These are phyloP conservation scores for Telmatherina bonti DNA, from an alignment of 2,797 vertebrate genomes.

Conservation along the genomic window DNA sequence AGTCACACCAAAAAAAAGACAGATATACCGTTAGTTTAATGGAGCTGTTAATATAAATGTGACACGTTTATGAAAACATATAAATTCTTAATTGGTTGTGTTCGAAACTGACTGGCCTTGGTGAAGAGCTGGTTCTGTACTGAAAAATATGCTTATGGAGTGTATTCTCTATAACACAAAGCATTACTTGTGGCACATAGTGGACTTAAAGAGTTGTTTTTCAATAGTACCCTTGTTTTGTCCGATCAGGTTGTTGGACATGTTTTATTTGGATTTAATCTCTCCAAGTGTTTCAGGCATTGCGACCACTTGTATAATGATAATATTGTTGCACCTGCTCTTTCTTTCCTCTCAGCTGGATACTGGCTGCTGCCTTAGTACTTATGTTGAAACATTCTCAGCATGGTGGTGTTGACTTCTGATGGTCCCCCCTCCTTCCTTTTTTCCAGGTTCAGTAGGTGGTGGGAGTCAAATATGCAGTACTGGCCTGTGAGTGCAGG, in stretches of 20 bases:
- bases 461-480: neutral
- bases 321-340: constrained; percentile 1
- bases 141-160: too few relatives aligned
- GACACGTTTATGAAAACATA: neutral
- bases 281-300: neutral
- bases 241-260: neutral
- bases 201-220: too few relatives aligned
- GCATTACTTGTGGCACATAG: neutral
- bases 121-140: neutral
- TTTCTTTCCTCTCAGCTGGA: neutral
- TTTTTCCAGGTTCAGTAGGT: neutral
- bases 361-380: neutral
- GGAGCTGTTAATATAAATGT: neutral
- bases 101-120: neutral
- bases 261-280: neutral
- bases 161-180: too few relatives aligned
- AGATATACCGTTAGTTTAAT: neutral
- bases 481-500: neutral
- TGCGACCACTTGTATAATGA: neutral
- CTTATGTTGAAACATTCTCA: neutral
- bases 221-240: neutral
- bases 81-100: too few relatives aligned
- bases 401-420: neutral
- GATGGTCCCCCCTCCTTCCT: neutral
- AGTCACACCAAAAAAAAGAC: neutral